Evolutionary conservation across 1,140 invertebrate genomes (phyloP), one percentile per base, ranked within the genome.

Genomic region (Solenopsis invicta): DNA sequence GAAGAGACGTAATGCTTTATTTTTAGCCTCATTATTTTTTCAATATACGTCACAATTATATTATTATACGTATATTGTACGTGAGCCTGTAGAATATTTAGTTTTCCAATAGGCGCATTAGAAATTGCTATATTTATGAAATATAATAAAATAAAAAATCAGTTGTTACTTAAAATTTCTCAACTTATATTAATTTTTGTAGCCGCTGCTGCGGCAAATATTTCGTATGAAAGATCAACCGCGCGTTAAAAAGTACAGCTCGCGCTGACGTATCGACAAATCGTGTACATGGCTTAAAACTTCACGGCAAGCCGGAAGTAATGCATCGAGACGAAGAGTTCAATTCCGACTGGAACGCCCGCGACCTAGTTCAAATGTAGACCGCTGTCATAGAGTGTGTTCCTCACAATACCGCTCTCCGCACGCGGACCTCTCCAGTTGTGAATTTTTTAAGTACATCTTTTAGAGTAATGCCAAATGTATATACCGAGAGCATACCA

Each of bases 321-420:
- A 69, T 69, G 61, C 37, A 56, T 64, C 86, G 71, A 29, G 41
- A 84, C 76, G 48, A 62, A 69, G 71, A 90, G 85, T 90, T 89
- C 88, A 67, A 90, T 89, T 76, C 71, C 74, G 75, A 59, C 13
- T n/a, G 80, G 56, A 66, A 59, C 45, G 37, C 45, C 18, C 48
- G 76, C 88, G 89, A 87, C 85, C 89, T 61, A 90, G 76, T 90
- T 90, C 54, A 72, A 84, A 84, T 67, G 52, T 84, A 61, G 61
- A 82, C 76, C 48, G 13, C 50, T 61, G 34, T 50, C 59, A 29
- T 76, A 16, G 48, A 76, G 8, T 6, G 18, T 24, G 21, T 59
- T 37, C 64, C n/a, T 74, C 67, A 34, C 67, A 29, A 71, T 72
- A 56, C 29, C 37, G 29, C 21, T 56, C 34, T 52, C 10, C n/a